Percentiles rank a stretch among this genome's conserved stretches.
Evolutionary conservation across 1,140 invertebrate genomes (phyloP).

Genomic region (Chironomus striatipennis): DNA sequence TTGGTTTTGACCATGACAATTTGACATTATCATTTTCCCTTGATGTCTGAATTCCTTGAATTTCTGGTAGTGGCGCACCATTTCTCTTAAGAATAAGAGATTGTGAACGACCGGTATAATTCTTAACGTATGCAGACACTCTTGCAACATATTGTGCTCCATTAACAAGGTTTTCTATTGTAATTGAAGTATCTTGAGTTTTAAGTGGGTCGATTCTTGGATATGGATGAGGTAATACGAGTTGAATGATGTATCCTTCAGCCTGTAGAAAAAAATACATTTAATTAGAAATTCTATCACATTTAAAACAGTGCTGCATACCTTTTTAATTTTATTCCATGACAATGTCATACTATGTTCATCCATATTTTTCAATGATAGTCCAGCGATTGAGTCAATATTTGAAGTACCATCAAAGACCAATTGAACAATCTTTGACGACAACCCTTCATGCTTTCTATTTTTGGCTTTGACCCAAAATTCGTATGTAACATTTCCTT

Average conservation of each 20-base stretch:
- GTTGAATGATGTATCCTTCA: constrained; percentile 52
- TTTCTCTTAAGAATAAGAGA: constrained; percentile 44
- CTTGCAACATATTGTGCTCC: constrained; percentile 46
- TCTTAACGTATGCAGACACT: constrained; percentile 52
- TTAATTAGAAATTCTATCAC: too few species aligned
- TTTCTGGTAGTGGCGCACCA: constrained; percentile 47
- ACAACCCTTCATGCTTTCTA: constrained; percentile 45
- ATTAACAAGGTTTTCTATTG: constrained; percentile 48
- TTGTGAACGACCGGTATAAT: constrained; percentile 47
- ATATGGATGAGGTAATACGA: constrained; percentile 44
- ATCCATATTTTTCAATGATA: constrained; percentile 43
- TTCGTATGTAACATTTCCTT: constrained; percentile 53
- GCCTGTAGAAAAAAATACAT: constrained; percentile 31
- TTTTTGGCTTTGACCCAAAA: constrained; percentile 69
- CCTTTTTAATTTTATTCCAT: constrained; percentile 49
- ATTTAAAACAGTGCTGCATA: too few species aligned
- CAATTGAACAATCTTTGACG: constrained; percentile 47
- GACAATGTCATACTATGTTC: constrained; percentile 46
- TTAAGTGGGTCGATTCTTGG: constrained; percentile 38
- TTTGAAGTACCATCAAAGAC: constrained; percentile 52
- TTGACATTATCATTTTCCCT: constrained; percentile 51
- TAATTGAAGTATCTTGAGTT: constrained; percentile 41
- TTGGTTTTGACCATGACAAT: constrained; percentile 55
- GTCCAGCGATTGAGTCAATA: constrained; percentile 49
- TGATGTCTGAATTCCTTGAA: constrained; percentile 46